Evolutionary conservation across 2,888 invertebrate genomes (phyloP).

Genomic region (Ophion ventricosus): DNA sequence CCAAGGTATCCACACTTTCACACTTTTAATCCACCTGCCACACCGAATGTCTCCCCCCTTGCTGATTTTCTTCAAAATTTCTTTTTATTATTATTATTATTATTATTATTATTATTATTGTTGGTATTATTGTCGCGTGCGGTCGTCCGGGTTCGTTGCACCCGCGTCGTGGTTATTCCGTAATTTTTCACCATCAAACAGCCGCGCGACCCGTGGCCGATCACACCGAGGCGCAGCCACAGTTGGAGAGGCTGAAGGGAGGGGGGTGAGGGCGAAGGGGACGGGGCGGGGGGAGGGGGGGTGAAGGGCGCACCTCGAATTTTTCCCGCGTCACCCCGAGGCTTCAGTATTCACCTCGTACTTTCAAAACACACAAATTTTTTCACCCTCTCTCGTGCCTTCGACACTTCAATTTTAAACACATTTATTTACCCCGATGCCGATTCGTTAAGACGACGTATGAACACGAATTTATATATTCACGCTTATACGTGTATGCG

Average conservation of each 20-base stretch:
- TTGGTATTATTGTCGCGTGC: not conserved
- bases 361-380: conserved; percentile 13
- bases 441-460: too few species aligned
- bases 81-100: conserved; percentile 18
- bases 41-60: conserved; percentile 71
- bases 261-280: too few species aligned
- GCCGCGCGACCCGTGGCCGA: not conserved
- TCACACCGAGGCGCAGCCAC: conserved; percentile 43
- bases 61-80: conserved; percentile 12
- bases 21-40: conserved; percentile 81
- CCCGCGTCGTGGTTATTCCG: not conserved
- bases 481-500: not conserved
- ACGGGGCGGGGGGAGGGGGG: too few species aligned
- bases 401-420: too few species aligned
- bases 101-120: not conserved
- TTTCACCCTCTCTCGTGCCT: not conserved
- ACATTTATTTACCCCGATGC: too few species aligned
- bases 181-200: not conserved
- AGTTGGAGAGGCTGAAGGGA: too few species aligned
- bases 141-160: conserved; percentile 1
- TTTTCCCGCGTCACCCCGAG: conserved; percentile 49
- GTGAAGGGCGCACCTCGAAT: conserved; percentile 21
- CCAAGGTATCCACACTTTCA: conserved; percentile 83
- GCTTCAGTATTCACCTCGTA: conserved; percentile 62
- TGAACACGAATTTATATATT: too few species aligned